Evolutionary conservation across 2,113 vertebrate genomes (phyloP).

Genomic region (Heteronetta atricapilla): DNA sequence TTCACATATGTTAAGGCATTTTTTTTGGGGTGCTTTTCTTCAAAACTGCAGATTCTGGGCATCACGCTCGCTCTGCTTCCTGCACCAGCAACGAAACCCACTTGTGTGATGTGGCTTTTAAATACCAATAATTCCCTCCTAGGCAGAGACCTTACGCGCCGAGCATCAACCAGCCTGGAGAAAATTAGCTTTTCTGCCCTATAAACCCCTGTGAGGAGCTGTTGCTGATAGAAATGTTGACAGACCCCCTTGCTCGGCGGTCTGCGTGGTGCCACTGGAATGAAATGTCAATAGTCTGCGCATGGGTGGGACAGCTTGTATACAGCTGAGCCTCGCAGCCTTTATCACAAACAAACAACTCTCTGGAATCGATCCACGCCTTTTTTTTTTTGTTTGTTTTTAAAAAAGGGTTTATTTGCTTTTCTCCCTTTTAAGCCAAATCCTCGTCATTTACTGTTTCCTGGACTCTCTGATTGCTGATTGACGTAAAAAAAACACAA

Average conservation of each 20-base stretch:
- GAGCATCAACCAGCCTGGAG: slow-evolving; percentile 25
- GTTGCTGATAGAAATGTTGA: slow-evolving; percentile 62
- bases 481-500: slow-evolving; percentile 33
- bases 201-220: background rate
- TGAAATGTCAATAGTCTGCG: background rate
- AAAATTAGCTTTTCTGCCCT: slow-evolving; percentile 47
- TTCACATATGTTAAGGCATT: background rate
- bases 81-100: background rate
- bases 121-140: background rate
- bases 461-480: slow-evolving; percentile 58
- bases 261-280: slow-evolving; percentile 1
- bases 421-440: slow-evolving; percentile 56
- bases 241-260: background rate
- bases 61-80: background rate
- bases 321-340: slow-evolving; percentile 34
- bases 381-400: background rate
- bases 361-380: slow-evolving; percentile 30
- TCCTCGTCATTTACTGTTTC: slow-evolving; percentile 72
- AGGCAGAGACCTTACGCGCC: background rate
- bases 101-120: background rate
- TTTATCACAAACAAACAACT: slow-evolving; percentile 53
- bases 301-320: slow-evolving; percentile 22
- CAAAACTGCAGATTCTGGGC: background rate
- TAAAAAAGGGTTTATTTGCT: slow-evolving; percentile 26
- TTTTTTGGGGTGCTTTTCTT: background rate